Conservation (phyloP, 2,797 vertebrate genomes). For the Sarcoramphus papa region DNA sequence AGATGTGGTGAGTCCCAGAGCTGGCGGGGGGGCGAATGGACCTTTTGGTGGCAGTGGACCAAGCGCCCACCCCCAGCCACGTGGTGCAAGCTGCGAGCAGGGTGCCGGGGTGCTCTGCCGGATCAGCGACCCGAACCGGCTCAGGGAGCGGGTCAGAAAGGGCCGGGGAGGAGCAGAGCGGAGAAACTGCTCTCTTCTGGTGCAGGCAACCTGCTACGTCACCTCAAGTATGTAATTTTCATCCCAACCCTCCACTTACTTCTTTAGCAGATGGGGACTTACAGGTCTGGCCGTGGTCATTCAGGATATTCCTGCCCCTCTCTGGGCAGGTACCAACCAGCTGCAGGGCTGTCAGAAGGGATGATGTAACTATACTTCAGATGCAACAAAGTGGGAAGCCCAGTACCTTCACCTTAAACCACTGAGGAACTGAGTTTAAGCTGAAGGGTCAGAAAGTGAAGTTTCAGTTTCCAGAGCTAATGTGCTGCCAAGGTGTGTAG, state of each 20-base stretch:
- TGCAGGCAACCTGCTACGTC: not conserved
- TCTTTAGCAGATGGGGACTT: not conserved
- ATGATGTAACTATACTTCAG: not conserved
- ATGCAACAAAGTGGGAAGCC: not conserved
- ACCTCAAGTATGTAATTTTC: not conserved
- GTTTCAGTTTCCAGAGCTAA: not conserved
- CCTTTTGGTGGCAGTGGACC: not conserved
- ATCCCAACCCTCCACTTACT: not conserved
- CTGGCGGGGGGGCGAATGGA: accelerated
- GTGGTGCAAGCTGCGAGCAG: not conserved
- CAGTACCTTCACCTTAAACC: not conserved
- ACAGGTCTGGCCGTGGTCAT: not conserved
- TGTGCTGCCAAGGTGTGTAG: not conserved
- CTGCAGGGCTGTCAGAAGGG: not conserved
- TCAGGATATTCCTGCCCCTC: not conserved
- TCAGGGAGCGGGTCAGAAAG: not conserved
- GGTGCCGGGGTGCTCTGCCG: not conserved
- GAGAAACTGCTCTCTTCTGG: not conserved
- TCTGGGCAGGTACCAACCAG: not conserved
- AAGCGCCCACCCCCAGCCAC: not conserved
- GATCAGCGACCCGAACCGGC: accelerated
- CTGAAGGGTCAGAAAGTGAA: not conserved
- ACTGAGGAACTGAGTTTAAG: not conserved
- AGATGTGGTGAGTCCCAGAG: not conserved
- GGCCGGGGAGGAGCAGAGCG: not conserved